Conservation (phyloP, 37 sponge, comb jelly and placozoan species). For the Sycon ciliatum region DNA sequence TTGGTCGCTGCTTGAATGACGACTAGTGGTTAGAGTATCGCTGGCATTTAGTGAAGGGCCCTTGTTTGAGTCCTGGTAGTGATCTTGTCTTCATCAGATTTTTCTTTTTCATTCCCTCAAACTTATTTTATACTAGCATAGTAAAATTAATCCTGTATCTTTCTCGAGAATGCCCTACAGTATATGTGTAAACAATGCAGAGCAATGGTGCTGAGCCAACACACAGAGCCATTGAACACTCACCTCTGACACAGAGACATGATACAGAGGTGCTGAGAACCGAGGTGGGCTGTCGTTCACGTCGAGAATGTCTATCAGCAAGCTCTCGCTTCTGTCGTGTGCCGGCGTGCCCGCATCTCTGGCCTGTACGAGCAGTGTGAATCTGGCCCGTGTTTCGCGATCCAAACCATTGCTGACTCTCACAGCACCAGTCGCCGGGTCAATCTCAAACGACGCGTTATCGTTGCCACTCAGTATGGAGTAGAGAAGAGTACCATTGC, state of each 20-base stretch:
- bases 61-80: no score
- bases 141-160: no score
- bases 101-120: no score
- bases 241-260: neutral
- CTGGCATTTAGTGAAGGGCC: no score
- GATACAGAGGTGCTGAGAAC: slow-evolving; percentile 18
- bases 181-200: no score
- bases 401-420: slow-evolving; percentile 19
- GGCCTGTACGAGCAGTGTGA: slow-evolving; percentile 35
- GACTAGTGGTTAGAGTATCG: neutral
- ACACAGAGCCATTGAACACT: no score
- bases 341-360: slow-evolving; percentile 27
- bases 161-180: no score
- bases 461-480: neutral
- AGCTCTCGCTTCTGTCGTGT: neutral
- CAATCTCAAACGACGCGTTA: slow-evolving; percentile 25
- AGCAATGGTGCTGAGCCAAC: no score
- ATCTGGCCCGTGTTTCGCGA: slow-evolving; percentile 34
- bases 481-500: slow-evolving; percentile 39
- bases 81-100: no score
- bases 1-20: slow-evolving; percentile 1
- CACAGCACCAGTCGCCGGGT: slow-evolving; percentile 33
- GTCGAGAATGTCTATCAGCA: slow-evolving; percentile 37
- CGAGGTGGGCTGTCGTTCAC: slow-evolving; percentile 60
- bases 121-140: no score